A percentile compares a stretch with the other conserved stretches of the same genome.
Conservation (phyloP, 2,888 invertebrate genomes). For the Zygaena filipendulae region DNA sequence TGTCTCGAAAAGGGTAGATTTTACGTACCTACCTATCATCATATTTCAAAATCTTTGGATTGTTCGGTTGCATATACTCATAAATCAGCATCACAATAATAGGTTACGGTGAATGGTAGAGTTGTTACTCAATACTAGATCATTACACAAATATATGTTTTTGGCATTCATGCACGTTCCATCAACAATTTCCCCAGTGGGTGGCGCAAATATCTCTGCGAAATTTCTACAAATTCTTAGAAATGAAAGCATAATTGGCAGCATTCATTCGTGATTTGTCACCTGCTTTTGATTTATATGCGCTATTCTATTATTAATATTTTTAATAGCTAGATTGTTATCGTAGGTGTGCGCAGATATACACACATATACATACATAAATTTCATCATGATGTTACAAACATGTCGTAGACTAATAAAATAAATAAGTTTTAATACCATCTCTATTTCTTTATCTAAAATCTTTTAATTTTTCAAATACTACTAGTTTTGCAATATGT, state of each 20-base stretch:
- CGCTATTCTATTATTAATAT: too few relatives aligned
- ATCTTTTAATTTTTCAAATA: too few relatives aligned
- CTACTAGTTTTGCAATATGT: too few relatives aligned
- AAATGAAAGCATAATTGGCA: slow-evolving; percentile 50
- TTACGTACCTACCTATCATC: slow-evolving; percentile 35
- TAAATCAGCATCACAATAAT: slow-evolving; percentile 60
- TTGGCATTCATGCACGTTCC: slow-evolving; percentile 58
- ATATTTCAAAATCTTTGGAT: slow-evolving; percentile 54
- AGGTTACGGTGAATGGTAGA: slow-evolving; percentile 38
- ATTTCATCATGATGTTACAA: slow-evolving; percentile 9
- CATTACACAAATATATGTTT: slow-evolving; percentile 68
- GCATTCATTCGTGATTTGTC: slow-evolving; percentile 36
- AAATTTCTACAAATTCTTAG: slow-evolving; percentile 39
- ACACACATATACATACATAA: not conserved
- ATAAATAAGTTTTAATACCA: too few relatives aligned
- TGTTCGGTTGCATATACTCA: slow-evolving; percentile 60
- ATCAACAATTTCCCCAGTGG: slow-evolving; percentile 35
- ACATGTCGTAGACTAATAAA: too few relatives aligned
- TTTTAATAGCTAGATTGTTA: too few relatives aligned
- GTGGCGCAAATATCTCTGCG: slow-evolving; percentile 47
- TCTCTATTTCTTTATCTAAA: too few relatives aligned
- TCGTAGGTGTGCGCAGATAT: too few relatives aligned
- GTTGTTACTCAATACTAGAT: slow-evolving; percentile 57
- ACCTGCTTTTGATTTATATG: slow-evolving; percentile 33
- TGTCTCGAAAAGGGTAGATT: slow-evolving; percentile 56